Percentiles rank a stretch among this genome's conserved stretches.
phyloP scores from a whole-genome alignment of 2,113 vertebrate species.

The Aegypius monachus region DNA sequence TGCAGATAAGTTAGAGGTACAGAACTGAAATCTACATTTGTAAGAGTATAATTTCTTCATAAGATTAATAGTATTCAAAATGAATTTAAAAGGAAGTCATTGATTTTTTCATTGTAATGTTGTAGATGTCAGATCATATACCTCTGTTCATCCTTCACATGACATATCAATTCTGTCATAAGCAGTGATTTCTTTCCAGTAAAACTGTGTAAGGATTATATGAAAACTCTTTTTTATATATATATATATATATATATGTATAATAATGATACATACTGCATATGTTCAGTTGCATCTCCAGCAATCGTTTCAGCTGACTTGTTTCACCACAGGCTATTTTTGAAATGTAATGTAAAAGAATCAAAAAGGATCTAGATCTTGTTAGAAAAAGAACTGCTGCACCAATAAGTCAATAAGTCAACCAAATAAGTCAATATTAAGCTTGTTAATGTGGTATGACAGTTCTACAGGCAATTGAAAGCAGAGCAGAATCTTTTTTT shows the following conservation, averaged over 20 bases:
- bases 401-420: neutral
- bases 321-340: neutral
- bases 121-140: neutral
- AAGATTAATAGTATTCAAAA: neutral
- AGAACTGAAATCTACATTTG: neutral
- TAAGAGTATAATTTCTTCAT: neutral
- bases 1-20: neutral
- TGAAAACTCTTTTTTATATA: neutral
- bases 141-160: neutral
- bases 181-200: neutral
- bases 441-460: neutral
- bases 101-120: neutral
- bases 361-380: neutral
- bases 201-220: neutral
- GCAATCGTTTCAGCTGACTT: neutral
- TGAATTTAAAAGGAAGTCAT: neutral
- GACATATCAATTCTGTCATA: neutral
- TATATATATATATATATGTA: neutral
- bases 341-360: neutral
- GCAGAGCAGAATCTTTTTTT: neutral
- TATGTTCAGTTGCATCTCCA: neutral
- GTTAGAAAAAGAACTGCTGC: neutral
- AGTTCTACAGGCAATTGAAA: neutral
- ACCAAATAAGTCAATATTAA: neutral
- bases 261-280: neutral